Percentiles rank a stretch among this genome's conserved stretches.
phyloP scores from a whole-genome alignment of 2,113 vertebrate genomes.

The Stegostoma tigrinum region DNA sequence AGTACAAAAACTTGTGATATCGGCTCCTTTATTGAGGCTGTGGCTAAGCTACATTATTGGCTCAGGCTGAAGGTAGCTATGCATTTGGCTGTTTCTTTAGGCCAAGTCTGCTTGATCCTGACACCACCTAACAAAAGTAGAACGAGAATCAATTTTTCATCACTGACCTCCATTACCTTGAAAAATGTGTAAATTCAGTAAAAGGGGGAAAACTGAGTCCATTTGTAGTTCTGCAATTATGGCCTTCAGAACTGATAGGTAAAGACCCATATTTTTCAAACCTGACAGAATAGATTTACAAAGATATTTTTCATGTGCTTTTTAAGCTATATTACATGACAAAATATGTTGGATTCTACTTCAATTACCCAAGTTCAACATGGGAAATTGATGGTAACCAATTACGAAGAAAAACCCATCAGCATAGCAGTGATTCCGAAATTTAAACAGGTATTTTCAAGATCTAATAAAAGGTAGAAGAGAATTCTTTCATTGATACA shows the following conservation, averaged over 20 bases:
- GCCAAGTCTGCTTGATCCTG: neutral
- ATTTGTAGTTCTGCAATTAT: constrained; percentile 7
- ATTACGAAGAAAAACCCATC: neutral
- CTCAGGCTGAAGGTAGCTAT: neutral
- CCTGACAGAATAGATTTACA: neutral
- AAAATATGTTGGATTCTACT: neutral
- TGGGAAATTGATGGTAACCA: neutral
- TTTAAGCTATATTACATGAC: neutral
- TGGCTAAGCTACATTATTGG: neutral
- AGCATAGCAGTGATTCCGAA: neutral
- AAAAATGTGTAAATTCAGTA: neutral
- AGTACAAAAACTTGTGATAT: neutral
- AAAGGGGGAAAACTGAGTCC: neutral
- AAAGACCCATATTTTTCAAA: constrained; percentile 2
- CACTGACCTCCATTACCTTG: constrained; percentile 3
- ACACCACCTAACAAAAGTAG: neutral
- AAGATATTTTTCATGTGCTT: neutral
- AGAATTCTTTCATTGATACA: neutral
- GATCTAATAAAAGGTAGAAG: neutral
- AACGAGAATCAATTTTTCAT: neutral
- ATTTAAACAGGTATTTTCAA: neutral
- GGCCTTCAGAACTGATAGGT: neutral
- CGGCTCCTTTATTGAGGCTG: neutral
- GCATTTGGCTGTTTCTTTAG: neutral
- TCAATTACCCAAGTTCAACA: neutral